Evolutionary conservation across 2,113 vertebrate species (phyloP).

Genomic region (Pagrus major): DNA sequence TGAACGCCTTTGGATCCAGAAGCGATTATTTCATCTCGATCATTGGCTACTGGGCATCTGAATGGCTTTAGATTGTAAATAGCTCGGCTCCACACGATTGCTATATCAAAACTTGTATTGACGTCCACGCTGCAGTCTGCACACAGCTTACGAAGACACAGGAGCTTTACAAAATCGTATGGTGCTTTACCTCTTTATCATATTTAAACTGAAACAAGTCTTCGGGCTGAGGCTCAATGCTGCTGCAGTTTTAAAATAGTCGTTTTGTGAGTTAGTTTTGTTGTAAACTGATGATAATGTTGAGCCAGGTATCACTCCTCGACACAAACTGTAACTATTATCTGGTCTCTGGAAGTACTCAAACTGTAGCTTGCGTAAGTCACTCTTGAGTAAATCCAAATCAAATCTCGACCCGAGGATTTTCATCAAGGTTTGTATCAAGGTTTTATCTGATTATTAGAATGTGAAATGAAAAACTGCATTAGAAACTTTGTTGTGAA

Average conservation of each 20-base stretch:
- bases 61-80: slow-evolving; percentile 60
- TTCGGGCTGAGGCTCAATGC: not conserved
- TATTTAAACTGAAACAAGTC: slow-evolving; percentile 34
- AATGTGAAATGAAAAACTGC: not conserved
- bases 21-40: slow-evolving; percentile 12
- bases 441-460: not conserved
- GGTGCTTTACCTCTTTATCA: slow-evolving; percentile 53
- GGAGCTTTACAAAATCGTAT: not conserved
- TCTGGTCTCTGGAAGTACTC: not conserved
- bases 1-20: slow-evolving; percentile 8
- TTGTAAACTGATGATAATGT: slow-evolving; percentile 1
- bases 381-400: not conserved
- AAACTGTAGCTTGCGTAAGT: not conserved
- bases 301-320: not conserved
- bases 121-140: not conserved
- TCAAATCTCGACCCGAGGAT: not conserved
- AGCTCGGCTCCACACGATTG: slow-evolving; percentile 44
- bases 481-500: not conserved
- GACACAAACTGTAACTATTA: slow-evolving; percentile 11
- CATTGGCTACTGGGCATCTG: slow-evolving; percentile 24
- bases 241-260: slow-evolving; percentile 30
- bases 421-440: not conserved
- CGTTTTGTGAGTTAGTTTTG: slow-evolving; percentile 4
- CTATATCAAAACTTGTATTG: slow-evolving; percentile 31
- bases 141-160: not conserved